Base-by-base conservation (phyloP, 2,113 vertebrate species). In the Misgurnus mizolepis region DNA sequence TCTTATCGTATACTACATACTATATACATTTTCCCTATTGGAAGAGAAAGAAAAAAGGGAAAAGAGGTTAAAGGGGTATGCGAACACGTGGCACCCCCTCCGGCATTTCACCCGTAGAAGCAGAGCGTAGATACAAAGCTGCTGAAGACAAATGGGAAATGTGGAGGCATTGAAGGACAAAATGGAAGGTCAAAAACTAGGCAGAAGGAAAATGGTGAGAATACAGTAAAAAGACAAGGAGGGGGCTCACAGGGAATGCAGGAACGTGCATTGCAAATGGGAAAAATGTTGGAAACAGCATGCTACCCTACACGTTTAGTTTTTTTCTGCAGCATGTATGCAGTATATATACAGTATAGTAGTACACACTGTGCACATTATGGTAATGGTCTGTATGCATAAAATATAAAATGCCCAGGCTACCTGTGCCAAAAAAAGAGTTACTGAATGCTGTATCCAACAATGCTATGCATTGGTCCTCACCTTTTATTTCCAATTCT, bases 161-260 rank as follows among this genome's bases (percentile, higher is more conserved):
- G 53, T 4, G 22, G 47, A 53, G 67, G 78, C 27, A 67, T 41
- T 67, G 45, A 66, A 77, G 75, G 67, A n/a, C 58, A 69, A 78
- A 69, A 78, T 70, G 67, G 67, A 64, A 78, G 76, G 76, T 82
- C 80, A 78, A 82, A 82, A 66, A 75, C 22, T 72, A 80, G 64
- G 71, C 12, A n/a, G 60, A 65, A 47, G 39, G 68, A 73, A 41
- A 53, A 61, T 41, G 40, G 45, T 61, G 18, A 9, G 41, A 55
- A 62, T 4, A 75, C 41, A 55, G 27, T 17, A 43, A 50, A 49
- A 76, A 39, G 60, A 75, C 61, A 47, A 58, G 53, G 53, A 27
- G 18, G 47, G 68, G 49, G 27, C 27, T 22, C 15, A 14, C 18
- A 58, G 43, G 43, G 5, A 45, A 4, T 45, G 43, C 49, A 55